Evolutionary conservation across 2,797 vertebrate species (phyloP).

Genomic region (Cossypha dichroa): DNA sequence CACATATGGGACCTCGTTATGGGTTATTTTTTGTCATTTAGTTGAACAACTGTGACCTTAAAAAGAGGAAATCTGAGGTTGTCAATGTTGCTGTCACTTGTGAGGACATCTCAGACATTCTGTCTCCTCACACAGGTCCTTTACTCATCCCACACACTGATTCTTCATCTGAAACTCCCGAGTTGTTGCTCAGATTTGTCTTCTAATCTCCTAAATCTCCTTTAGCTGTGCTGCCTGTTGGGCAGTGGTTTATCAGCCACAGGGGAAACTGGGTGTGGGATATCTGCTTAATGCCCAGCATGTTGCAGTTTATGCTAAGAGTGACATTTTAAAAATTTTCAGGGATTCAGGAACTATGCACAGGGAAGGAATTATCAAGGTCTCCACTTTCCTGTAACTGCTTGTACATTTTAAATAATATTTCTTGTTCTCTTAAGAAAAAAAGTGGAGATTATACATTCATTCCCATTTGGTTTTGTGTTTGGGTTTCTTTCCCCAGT

Average conservation of each 20-base stretch:
- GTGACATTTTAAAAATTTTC: neutral
- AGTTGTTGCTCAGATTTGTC: neutral
- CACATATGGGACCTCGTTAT: neutral
- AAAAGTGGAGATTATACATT: neutral
- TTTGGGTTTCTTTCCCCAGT: neutral
- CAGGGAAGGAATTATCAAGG: neutral
- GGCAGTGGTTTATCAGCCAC: neutral
- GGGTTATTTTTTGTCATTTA: neutral
- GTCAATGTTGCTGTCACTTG: neutral
- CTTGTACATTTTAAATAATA: neutral
- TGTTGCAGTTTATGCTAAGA: neutral
- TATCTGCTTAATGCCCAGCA: neutral
- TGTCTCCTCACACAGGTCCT: neutral
- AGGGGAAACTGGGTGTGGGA: neutral
- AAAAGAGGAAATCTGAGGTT: neutral
- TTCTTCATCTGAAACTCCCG: neutral
- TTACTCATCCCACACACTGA: fast-evolving
- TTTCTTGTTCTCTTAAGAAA: neutral
- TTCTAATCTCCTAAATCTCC: neutral
- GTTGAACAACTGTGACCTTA: neutral
- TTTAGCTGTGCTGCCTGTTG: neutral
- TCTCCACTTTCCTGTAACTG: neutral
- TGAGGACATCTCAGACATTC: neutral
- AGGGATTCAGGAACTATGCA: neutral
- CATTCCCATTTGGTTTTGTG: neutral